These are phyloP conservation scores for Gerris buenoi DNA, from an alignment of 1,140 invertebrate species.

Conservation along the genomic window DNA sequence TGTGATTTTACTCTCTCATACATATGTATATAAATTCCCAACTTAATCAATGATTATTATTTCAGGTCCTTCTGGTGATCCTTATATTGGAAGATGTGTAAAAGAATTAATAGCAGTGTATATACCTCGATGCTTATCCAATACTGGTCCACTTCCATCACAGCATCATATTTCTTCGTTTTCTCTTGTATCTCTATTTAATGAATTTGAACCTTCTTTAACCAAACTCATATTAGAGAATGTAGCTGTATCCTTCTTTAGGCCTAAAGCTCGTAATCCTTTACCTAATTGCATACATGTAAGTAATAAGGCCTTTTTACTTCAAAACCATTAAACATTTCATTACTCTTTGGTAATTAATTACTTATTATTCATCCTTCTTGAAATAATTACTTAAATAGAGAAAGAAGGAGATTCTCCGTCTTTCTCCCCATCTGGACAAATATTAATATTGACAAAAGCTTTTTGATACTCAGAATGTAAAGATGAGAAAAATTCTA, in stretches of 20 bases:
- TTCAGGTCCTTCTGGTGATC: slow-evolving; percentile 11
- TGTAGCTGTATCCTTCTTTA: slow-evolving; percentile 7
- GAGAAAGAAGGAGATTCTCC: no score
- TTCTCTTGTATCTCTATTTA: background rate
- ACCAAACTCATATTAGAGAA: slow-evolving; percentile 7
- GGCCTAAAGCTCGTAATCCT: slow-evolving; percentile 10
- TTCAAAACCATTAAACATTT: no score
- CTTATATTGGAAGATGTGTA: slow-evolving; percentile 11
- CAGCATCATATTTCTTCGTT: background rate
- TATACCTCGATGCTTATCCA: slow-evolving; percentile 11
- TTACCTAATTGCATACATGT: slow-evolving; percentile 8
- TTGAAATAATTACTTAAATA: no score
- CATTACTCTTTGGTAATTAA: no score
- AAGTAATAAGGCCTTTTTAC: no score
- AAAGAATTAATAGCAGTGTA: slow-evolving; percentile 14
- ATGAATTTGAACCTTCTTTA: slow-evolving; percentile 2
- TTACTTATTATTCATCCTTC: no score
- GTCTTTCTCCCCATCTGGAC: no score
- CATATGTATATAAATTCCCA: background rate
- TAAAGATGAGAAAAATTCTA: background rate
- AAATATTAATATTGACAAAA: background rate
- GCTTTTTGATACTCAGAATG: background rate
- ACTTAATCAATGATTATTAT: background rate
- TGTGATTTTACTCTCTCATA: no score
- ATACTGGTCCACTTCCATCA: background rate